Base-by-base conservation (phyloP, 1,140 invertebrate species). In the Drosophila rhopaloa region DNA sequence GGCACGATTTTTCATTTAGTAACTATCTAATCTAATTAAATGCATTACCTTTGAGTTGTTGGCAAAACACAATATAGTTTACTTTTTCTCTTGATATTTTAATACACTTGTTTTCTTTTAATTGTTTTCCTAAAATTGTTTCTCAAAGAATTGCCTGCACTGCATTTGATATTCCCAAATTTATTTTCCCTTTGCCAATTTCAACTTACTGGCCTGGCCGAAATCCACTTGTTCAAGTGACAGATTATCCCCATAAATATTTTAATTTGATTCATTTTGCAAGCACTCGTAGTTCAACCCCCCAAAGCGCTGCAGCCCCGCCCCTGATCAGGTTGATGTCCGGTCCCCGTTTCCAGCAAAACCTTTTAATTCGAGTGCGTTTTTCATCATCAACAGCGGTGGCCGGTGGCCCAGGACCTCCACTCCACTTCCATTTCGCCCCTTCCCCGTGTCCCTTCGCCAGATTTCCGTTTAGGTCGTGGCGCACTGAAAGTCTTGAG, bases 331-430 rank as follows among this genome's bases (percentile, higher is more conserved):
- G 55, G 60, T 56, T 60, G 54, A 24, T 68, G 47, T 66, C 47
- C 62, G 57, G 58, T 44, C 65, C 38, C 41, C 29, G 27, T 60
- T 32, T 19, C 19, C 38, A 38, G 56, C 46, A 47, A 43, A 72
- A 71, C 80, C 68, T 81, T 89, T 88, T 89, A 88, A 88, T 84
- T 88, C 84, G 84, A 89, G 85, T 89, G 84, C 84, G 84, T 89
- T 89, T 88, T 88, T 88, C 76, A 88, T 88, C 85, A 88, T 79
- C 74, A 68, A 59, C 73, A 43, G 40, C 60, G 29, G n/a, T 43
- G 44, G 44, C 4, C 44, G 24, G 24, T 24, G 24, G 24, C 24
- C 29, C 19, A 13, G 19, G 24, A 13, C 32, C 56, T 44, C 48
- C 48, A 19, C 38, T 46, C 47, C 55, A 27, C 32, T 58, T 35